Evolutionary conservation across 2,113 vertebrate species (phyloP).

Genomic region (Toxotes jaculatrix): DNA sequence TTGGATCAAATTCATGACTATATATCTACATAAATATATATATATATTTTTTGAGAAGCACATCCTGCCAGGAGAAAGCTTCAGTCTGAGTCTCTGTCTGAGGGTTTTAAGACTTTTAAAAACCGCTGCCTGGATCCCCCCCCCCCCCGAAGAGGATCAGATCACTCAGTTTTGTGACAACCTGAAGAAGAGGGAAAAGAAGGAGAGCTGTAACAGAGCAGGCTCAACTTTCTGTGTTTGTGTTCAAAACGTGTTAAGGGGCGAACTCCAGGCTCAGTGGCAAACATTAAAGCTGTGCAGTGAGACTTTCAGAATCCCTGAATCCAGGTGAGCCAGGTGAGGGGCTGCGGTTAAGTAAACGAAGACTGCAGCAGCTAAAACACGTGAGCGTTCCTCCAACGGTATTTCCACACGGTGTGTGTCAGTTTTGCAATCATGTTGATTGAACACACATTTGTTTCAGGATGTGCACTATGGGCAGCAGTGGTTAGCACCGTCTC

Average conservation of each 20-base stretch:
- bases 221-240: slow-evolving; percentile 9
- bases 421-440: no score
- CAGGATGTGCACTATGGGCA: no score
- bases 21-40: no score
- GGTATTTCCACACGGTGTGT: no score
- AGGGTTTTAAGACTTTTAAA: slow-evolving; percentile 41
- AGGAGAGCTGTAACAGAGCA: slow-evolving; percentile 7
- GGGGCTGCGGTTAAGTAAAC: no score
- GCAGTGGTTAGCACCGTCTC: no score
- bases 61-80: slow-evolving; percentile 38
- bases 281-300: not conserved
- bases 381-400: no score
- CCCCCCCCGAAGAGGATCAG: slow-evolving; percentile 38
- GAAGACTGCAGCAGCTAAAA: not conserved
- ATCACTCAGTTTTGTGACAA: slow-evolving; percentile 36
- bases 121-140: slow-evolving; percentile 37
- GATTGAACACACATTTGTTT: no score
- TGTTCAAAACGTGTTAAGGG: not conserved
- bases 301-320: not conserved
- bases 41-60: slow-evolving; percentile 48
- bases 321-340: not conserved
- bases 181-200: slow-evolving; percentile 8
- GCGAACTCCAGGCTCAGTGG: not conserved
- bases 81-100: slow-evolving; percentile 40
- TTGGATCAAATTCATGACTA: slow-evolving; percentile 45